Conservation (phyloP, 2,797 vertebrate genomes). For the Muscicapa comitata region DNA sequence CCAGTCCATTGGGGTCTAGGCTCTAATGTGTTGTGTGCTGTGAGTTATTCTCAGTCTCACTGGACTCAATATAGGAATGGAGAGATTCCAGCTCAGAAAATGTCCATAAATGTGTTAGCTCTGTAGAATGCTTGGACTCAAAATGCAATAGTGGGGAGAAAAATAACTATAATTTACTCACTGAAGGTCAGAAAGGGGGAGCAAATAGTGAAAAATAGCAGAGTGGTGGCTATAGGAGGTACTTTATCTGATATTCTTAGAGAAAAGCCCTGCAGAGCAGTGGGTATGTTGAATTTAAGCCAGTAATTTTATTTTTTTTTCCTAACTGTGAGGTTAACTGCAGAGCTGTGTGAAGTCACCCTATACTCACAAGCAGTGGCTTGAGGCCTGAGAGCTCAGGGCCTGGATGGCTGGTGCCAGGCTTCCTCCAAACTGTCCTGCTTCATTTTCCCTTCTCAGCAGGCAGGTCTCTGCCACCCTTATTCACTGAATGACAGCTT, state of each 20-base stretch:
- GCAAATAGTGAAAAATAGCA: not conserved
- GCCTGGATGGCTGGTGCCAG: not conserved
- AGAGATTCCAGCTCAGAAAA: not conserved
- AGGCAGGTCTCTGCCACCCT: not conserved
- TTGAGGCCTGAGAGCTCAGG: not conserved
- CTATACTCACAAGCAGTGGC: not conserved
- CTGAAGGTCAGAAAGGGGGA: not conserved
- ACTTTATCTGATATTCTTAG: not conserved
- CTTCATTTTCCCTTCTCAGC: not conserved
- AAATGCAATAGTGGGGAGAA: not conserved
- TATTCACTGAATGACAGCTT: not conserved
- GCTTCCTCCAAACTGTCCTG: not conserved
- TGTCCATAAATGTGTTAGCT: not conserved
- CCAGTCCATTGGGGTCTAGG: not conserved
- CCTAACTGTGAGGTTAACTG: not conserved
- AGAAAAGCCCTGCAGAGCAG: not conserved
- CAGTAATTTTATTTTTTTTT: not conserved
- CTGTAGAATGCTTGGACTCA: not conserved
- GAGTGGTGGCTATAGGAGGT: not conserved
- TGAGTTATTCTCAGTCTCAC: fast-evolving
- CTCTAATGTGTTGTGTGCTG: not conserved
- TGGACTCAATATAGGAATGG: not conserved
- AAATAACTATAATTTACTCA: not conserved
- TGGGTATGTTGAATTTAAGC: not conserved
- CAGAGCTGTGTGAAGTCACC: not conserved